Conservation (phyloP, 2,113 vertebrate genomes). For the Cavia porcellus region DNA sequence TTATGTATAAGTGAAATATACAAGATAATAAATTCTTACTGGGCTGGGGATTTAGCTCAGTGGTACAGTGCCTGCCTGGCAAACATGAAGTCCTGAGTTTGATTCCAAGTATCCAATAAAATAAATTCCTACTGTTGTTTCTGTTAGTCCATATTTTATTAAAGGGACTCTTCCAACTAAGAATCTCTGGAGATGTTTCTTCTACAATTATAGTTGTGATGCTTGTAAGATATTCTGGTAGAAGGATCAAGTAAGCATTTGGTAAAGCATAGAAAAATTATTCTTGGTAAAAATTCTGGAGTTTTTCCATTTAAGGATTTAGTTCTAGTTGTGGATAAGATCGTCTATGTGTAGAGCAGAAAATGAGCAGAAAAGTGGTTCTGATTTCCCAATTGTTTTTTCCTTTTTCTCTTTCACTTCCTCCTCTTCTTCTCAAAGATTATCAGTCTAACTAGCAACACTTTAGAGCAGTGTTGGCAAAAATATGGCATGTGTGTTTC, state of each 20-base stretch:
- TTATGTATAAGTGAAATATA: background rate
- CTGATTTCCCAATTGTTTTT: constrained; percentile 12
- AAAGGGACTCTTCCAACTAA: background rate
- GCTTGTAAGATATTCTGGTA: background rate
- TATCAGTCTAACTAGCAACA: background rate
- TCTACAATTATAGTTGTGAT: background rate
- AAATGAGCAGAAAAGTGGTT: background rate
- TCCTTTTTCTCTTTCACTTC: background rate
- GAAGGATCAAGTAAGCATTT: background rate
- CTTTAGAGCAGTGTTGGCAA: background rate
- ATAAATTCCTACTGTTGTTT: background rate
- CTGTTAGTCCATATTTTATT: background rate
- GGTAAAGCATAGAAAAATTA: constrained; percentile 31
- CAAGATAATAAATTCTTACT: background rate
- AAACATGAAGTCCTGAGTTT: too few relatives aligned
- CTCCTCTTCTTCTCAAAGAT: background rate
- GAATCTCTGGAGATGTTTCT: background rate
- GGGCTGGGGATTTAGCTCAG: too few relatives aligned
- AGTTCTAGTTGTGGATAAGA: constrained; percentile 31
- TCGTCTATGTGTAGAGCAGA: background rate
- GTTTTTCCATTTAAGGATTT: constrained; percentile 11
- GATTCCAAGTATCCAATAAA: too few relatives aligned
- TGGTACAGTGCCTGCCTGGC: too few relatives aligned
- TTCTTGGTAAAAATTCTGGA: constrained; percentile 33
- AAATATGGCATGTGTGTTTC: background rate